Evolutionary conservation across 2,888 invertebrate genomes (phyloP).

Genomic region (Malthinus seriepunctatus): DNA sequence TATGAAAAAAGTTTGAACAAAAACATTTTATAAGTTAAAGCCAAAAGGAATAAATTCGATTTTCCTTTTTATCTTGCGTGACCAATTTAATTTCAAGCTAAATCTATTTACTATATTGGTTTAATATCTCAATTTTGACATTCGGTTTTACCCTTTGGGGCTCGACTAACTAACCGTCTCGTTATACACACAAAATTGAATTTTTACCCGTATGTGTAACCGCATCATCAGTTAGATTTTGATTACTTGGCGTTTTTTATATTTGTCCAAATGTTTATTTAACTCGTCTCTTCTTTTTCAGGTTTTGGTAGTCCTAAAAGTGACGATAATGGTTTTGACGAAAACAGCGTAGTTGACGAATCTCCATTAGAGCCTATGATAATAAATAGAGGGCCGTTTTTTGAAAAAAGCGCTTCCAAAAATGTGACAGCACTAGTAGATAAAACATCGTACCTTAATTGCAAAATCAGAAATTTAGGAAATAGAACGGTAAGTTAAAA

Average conservation of each 20-base stretch:
- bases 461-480: slow-evolving; percentile 75
- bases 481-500: slow-evolving; percentile 70
- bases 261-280: background rate
- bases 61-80: too few species aligned
- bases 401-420: slow-evolving; percentile 70
- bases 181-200: too few species aligned
- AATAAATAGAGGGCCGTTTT: slow-evolving; percentile 67
- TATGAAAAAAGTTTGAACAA: too few species aligned
- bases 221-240: too few species aligned
- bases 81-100: too few species aligned
- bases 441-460: slow-evolving; percentile 75
- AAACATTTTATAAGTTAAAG: too few species aligned
- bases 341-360: slow-evolving; percentile 50
- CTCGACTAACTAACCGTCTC: too few species aligned
- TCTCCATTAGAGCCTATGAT: slow-evolving; percentile 55
- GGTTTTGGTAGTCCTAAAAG: slow-evolving; percentile 33
- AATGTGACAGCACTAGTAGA: slow-evolving; percentile 80
- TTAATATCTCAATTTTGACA: too few species aligned
- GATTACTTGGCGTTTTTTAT: background rate
- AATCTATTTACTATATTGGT: too few species aligned
- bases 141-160: too few species aligned
- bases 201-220: too few species aligned
- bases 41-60: too few species aligned
- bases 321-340: slow-evolving; percentile 41
- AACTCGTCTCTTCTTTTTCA: slow-evolving; percentile 19